Evolutionary conservation across 2,888 invertebrate genomes (phyloP).

Genomic region (Melanchra persicariae): DNA sequence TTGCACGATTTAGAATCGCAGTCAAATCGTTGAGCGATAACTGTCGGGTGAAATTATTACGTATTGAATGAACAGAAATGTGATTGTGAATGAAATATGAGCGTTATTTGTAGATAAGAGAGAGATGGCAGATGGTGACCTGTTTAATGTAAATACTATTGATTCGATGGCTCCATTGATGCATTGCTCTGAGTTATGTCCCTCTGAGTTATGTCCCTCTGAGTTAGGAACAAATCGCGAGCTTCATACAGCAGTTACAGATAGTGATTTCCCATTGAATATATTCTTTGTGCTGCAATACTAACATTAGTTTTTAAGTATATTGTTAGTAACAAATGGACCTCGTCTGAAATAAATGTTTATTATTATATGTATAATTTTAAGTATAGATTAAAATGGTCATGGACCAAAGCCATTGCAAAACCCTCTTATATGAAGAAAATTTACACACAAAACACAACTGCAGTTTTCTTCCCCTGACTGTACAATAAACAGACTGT

Average conservation of each 20-base stretch:
- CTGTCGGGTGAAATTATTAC: slow-evolving; percentile 55
- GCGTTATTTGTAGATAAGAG: slow-evolving; percentile 19
- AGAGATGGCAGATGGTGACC: slow-evolving; percentile 4
- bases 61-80: slow-evolving; percentile 51
- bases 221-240: background rate
- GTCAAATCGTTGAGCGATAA: slow-evolving; percentile 63
- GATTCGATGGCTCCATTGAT: slow-evolving; percentile 15
- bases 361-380: too few species aligned
- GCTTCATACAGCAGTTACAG: background rate
- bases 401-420: too few species aligned
- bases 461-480: too few species aligned
- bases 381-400: too few species aligned
- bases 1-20: slow-evolving; percentile 65
- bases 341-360: too few species aligned
- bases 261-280: too few species aligned
- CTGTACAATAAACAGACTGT: too few species aligned
- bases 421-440: too few species aligned
- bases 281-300: too few species aligned
- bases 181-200: background rate
- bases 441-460: too few species aligned
- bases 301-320: too few species aligned
- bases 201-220: background rate
- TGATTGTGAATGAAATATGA: slow-evolving; percentile 51
- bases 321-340: too few species aligned
- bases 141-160: slow-evolving; percentile 21